Evolutionary conservation across 1,140 invertebrate species (phyloP).

Genomic region (Cherax quadricarinatus): DNA sequence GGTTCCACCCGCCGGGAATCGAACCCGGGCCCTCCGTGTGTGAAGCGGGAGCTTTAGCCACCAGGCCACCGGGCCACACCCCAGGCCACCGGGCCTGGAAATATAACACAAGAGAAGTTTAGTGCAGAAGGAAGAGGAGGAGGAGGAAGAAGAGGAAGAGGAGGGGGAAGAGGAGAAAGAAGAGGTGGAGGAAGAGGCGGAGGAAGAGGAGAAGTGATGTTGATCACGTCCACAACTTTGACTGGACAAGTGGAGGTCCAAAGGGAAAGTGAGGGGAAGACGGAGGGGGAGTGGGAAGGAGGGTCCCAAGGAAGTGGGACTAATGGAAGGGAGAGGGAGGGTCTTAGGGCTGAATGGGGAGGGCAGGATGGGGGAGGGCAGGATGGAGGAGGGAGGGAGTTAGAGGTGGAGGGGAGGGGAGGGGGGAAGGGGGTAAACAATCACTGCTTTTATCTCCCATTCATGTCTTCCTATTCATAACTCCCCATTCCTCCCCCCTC

Average conservation of each 20-base stretch:
- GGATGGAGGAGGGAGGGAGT: background rate
- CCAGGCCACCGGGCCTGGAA: no score
- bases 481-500: no score
- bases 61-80: no score
- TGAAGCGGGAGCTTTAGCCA: no score
- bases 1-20: no score
- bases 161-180: background rate
- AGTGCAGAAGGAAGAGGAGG: no score
- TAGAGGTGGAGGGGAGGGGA: background rate
- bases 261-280: no score
- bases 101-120: no score
- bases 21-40: no score
- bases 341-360: background rate
- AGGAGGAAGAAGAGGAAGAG: background rate
- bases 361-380: background rate
- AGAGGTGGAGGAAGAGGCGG: background rate
- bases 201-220: background rate
- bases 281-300: background rate
- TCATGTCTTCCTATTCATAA: no score
- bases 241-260: background rate
- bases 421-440: background rate
- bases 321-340: background rate
- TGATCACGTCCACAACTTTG: no score
- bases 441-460: no score
- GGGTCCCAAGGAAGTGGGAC: background rate